These are phyloP conservation scores for Drosophila atripex DNA, from an alignment of 2,888 invertebrate species.

Conservation along the genomic window DNA sequence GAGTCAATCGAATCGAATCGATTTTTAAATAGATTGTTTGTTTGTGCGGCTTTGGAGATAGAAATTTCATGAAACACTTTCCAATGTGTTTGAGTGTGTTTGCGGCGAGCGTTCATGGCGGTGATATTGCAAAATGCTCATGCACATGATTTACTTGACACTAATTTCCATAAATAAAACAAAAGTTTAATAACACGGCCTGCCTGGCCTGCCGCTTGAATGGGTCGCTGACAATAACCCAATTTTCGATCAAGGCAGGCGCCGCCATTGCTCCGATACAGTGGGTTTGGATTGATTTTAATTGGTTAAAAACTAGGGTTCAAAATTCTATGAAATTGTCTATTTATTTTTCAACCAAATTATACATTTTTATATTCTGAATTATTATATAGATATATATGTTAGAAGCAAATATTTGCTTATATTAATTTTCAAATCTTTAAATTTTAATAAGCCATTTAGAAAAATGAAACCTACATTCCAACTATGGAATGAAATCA, in stretches of 20 bases:
- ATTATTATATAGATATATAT: too few relatives aligned
- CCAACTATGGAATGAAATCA: neutral
- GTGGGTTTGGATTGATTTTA: conserved; percentile 1
- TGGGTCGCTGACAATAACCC: conserved; percentile 72
- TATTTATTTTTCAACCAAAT: too few relatives aligned
- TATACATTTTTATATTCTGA: too few relatives aligned
- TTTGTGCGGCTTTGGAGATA: neutral
- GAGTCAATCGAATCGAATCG: too few relatives aligned
- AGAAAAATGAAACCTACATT: neutral
- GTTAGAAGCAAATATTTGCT: too few relatives aligned
- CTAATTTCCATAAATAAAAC: conserved; percentile 78
- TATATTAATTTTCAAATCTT: too few relatives aligned
- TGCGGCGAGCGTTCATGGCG: conserved; percentile 17
- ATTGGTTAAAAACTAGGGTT: neutral
- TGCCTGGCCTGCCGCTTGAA: conserved; percentile 32
- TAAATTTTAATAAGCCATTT: too few relatives aligned
- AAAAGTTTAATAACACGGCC: conserved; percentile 66
- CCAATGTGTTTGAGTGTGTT: conserved; percentile 29
- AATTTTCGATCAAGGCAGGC: conserved; percentile 68
- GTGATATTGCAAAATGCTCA: conserved; percentile 48
- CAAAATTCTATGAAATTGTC: too few relatives aligned
- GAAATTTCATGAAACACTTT: conserved; percentile 51
- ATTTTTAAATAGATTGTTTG: conserved; percentile 24
- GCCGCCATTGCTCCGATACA: conserved; percentile 33
- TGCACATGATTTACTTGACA: conserved; percentile 79